phyloP scores from a whole-genome alignment of 2,113 vertebrate species.

The Megaleporinus macrocephalus region DNA sequence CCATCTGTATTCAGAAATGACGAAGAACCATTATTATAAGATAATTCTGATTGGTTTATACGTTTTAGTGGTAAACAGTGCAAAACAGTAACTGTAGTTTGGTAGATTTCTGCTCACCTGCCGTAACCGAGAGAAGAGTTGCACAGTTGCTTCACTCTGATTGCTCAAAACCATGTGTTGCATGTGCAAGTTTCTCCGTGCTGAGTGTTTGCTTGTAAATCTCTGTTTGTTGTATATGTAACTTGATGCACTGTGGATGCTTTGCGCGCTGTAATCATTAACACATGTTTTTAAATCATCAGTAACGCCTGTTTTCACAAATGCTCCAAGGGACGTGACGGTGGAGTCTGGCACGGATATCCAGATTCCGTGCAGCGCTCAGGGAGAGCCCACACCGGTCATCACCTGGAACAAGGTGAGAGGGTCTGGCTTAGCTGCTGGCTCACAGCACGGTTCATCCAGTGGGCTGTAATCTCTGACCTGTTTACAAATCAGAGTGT shows the following conservation, averaged over 20 bases:
- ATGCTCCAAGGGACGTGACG: constrained; percentile 90
- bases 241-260: constrained; percentile 37
- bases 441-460: too few species aligned
- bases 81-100: too few species aligned
- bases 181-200: background rate
- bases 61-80: too few species aligned
- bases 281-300: constrained; percentile 79
- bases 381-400: constrained; percentile 90
- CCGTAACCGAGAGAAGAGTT: too few species aligned
- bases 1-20: too few species aligned
- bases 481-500: too few species aligned
- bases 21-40: too few species aligned
- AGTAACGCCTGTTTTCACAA: constrained; percentile 97
- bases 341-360: constrained; percentile 91
- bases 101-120: too few species aligned
- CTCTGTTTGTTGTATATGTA: constrained; percentile 17
- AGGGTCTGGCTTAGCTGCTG: background rate
- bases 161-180: background rate
- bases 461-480: too few species aligned
- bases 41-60: too few species aligned
- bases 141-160: background rate
- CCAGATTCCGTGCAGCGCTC: constrained; percentile 93
- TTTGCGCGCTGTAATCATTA: constrained; percentile 68
- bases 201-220: background rate
- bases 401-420: constrained; percentile 99